Evolutionary conservation across 2,888 invertebrate genomes (phyloP).

Genomic region (Folsomia candida): DNA sequence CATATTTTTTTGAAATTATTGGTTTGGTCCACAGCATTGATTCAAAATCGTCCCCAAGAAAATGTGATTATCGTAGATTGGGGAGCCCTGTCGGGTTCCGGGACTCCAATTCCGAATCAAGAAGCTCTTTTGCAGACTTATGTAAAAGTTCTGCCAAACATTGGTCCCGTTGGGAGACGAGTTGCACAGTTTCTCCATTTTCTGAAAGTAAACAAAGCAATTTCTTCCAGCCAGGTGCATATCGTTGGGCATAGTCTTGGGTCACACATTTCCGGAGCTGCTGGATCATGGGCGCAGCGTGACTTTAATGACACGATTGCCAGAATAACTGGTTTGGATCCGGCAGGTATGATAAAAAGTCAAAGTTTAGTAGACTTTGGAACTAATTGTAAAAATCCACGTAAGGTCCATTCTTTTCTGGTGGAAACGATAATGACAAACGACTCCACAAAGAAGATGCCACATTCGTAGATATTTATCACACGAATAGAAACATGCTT

Average conservation of each 20-base stretch:
- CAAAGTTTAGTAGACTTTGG: too few species aligned
- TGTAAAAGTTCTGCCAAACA: neutral
- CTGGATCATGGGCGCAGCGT: neutral
- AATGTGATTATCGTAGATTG: constrained; percentile 20
- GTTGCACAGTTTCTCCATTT: neutral
- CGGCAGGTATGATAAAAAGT: constrained; percentile 15
- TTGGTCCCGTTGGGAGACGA: neutral
- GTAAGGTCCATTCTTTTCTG: constrained; percentile 21
- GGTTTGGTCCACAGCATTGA: neutral
- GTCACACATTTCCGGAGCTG: constrained; percentile 18
- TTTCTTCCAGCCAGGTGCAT: constrained; percentile 5
- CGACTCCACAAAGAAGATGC: constrained; percentile 31
- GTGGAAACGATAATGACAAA: constrained; percentile 22
- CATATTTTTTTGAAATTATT: too few species aligned
- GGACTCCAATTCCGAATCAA: neutral
- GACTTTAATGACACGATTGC: neutral
- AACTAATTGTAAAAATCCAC: too few species aligned
- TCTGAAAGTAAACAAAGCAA: neutral
- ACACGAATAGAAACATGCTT: constrained; percentile 33
- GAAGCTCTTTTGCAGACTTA: neutral
- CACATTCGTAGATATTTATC: constrained; percentile 39
- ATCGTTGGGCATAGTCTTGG: constrained; percentile 14
- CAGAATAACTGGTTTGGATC: constrained; percentile 16
- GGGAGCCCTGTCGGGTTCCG: constrained; percentile 9
- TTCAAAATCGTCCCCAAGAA: neutral